Conservation (phyloP, 2,113 vertebrate genomes). For the Ramphastos sulfuratus region DNA sequence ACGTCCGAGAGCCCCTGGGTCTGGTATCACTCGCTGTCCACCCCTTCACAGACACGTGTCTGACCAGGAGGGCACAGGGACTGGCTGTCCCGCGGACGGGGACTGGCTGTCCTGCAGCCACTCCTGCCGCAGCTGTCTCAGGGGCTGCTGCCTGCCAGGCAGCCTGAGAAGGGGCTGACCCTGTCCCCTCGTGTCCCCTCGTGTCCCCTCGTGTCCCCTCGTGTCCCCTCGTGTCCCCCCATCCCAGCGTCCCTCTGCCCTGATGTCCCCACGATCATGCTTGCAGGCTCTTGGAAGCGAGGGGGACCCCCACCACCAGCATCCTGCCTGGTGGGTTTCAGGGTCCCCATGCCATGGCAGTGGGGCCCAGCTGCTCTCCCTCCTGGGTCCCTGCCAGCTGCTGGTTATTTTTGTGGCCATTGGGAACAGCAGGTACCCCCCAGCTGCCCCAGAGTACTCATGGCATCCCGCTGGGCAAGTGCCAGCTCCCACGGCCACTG, state of each 20-base stretch:
- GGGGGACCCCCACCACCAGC: neutral
- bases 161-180: neutral
- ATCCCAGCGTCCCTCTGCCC: neutral
- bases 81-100: neutral
- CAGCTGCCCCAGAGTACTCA: neutral
- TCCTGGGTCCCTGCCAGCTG: neutral
- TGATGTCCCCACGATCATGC: accelerated
- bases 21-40: constrained; percentile 12
- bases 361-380: neutral
- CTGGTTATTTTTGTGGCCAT: neutral
- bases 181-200: neutral
- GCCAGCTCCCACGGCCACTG: neutral
- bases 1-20: neutral
- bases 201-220: neutral
- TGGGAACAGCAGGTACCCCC: neutral
- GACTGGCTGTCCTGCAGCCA: neutral
- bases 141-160: neutral
- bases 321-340: accelerated
- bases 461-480: neutral
- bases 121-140: neutral
- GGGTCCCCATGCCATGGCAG: accelerated
- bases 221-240: neutral
- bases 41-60: constrained; percentile 6
- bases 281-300: neutral
- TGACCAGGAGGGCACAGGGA: neutral